Evolutionary conservation across 1,140 invertebrate genomes (phyloP).

Genomic region (Scaptodrosophila lebanonensis): DNA sequence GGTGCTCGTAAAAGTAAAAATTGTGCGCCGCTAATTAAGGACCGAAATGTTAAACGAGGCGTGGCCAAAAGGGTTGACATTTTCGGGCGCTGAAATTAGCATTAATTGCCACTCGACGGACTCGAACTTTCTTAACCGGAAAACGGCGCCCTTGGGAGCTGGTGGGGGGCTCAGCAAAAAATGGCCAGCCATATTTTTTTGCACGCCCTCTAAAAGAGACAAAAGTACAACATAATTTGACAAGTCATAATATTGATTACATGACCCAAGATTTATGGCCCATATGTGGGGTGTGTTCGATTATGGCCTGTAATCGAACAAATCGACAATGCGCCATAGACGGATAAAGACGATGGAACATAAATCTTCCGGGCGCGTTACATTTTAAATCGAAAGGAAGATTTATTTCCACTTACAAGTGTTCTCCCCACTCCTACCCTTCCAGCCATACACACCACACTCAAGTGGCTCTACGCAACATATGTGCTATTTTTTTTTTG

Average conservation of each 20-base stretch:
- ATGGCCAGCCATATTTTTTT: no score
- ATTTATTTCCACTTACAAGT: constrained; percentile 68
- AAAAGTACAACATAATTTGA: constrained; percentile 67
- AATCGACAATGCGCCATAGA: constrained; percentile 52
- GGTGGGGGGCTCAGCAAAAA: constrained; percentile 30
- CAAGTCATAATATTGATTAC: constrained; percentile 73
- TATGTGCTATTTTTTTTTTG: constrained; percentile 28
- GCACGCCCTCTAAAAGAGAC: constrained; percentile 41
- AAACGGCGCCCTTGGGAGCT: constrained; percentile 46
- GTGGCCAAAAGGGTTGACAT: constrained; percentile 41
- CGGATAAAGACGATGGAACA: constrained; percentile 22
- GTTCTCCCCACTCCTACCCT: constrained; percentile 10
- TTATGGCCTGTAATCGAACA: constrained; percentile 74
- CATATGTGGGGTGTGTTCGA: constrained; percentile 54
- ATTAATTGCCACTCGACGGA: no score
- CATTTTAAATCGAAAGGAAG: constrained; percentile 68
- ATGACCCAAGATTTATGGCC: constrained; percentile 58
- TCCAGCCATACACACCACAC: constrained; percentile 7
- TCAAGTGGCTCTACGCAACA: constrained; percentile 35
- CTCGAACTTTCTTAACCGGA: no score
- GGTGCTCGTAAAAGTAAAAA: no score
- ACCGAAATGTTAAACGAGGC: constrained; percentile 56
- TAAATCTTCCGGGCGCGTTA: constrained; percentile 52
- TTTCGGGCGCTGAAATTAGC: constrained; percentile 43
- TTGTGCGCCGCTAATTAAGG: no score